Conservation (phyloP, 2,113 vertebrate genomes). For the Climacteris rufus region DNA sequence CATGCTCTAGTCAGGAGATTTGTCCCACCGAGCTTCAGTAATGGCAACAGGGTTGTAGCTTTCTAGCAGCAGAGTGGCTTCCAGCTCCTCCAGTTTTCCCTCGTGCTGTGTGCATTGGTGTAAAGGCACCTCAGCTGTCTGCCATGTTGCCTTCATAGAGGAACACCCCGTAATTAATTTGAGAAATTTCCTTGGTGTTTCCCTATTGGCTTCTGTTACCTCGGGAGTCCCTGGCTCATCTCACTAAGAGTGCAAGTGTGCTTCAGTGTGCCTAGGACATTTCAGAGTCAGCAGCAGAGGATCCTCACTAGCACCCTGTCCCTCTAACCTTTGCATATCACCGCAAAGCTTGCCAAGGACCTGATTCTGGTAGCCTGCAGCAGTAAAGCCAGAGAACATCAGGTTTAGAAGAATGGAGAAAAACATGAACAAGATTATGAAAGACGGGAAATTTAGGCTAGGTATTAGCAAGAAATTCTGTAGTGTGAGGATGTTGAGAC, state of each 20-base stretch:
- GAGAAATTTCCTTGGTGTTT: not conserved
- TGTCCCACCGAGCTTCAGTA: not conserved
- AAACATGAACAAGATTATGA: not conserved
- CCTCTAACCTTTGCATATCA: not conserved
- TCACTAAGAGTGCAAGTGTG: not conserved
- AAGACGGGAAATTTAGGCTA: not conserved
- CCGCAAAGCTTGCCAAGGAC: not conserved
- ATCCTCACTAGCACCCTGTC: not conserved
- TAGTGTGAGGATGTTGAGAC: not conserved
- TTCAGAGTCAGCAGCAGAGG: not conserved
- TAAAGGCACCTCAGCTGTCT: not conserved
- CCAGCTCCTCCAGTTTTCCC: not conserved
- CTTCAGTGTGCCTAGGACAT: not conserved
- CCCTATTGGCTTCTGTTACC: not conserved
- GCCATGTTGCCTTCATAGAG: not conserved
- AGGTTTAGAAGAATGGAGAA: not conserved
- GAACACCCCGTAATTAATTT: not conserved
- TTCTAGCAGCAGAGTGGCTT: not conserved
- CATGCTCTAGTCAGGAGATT: not conserved
- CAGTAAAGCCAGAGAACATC: not conserved
- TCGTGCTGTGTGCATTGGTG: not conserved
- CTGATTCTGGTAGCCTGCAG: not conserved
- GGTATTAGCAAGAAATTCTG: not conserved
- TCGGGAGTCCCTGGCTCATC: not conserved
- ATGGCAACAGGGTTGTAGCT: not conserved